Percentiles rank a stretch among this genome's conserved stretches.
Evolutionary conservation across 2,113 vertebrate species (phyloP).

Genomic region (Tiliqua scincoides): DNA sequence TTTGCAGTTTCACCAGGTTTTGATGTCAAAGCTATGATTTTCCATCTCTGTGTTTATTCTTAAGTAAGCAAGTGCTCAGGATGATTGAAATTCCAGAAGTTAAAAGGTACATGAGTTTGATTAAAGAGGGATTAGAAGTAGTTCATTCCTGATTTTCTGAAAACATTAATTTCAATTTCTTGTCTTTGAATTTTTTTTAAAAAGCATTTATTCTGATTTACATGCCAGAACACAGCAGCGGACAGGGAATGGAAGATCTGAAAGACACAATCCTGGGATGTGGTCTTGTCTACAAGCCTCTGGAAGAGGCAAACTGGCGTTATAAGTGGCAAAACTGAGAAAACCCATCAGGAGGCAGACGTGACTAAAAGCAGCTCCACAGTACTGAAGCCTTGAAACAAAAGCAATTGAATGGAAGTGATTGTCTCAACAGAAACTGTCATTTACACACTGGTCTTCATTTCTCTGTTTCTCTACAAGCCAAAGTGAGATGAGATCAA

Average conservation of each 20-base stretch:
- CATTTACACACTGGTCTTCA: background rate
- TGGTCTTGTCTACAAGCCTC: constrained; percentile 14
- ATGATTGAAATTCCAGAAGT: background rate
- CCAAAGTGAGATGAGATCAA: constrained; percentile 4
- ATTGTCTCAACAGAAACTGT: constrained; percentile 49
- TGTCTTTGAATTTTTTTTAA: background rate
- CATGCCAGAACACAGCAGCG: background rate
- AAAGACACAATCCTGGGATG: background rate
- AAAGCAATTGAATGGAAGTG: constrained; percentile 40
- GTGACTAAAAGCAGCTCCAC: constrained; percentile 63
- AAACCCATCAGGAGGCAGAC: constrained; percentile 29
- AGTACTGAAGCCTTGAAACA: constrained; percentile 37
- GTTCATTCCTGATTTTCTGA: background rate
- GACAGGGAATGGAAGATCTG: constrained; percentile 16
- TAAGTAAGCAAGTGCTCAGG: background rate
- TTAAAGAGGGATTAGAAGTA: background rate
- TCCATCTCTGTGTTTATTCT: background rate
- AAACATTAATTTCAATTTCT: background rate
- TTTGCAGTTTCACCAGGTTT: background rate
- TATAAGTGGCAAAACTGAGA: constrained; percentile 23
- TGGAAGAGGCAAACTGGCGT: constrained; percentile 46
- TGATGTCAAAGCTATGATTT: background rate
- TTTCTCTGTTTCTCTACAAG: constrained; percentile 34
- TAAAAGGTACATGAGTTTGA: background rate
- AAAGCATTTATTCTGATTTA: background rate